These are phyloP conservation scores for Cydia strobilella DNA, from an alignment of 1,140 invertebrate genomes.

Conservation along the genomic window DNA sequence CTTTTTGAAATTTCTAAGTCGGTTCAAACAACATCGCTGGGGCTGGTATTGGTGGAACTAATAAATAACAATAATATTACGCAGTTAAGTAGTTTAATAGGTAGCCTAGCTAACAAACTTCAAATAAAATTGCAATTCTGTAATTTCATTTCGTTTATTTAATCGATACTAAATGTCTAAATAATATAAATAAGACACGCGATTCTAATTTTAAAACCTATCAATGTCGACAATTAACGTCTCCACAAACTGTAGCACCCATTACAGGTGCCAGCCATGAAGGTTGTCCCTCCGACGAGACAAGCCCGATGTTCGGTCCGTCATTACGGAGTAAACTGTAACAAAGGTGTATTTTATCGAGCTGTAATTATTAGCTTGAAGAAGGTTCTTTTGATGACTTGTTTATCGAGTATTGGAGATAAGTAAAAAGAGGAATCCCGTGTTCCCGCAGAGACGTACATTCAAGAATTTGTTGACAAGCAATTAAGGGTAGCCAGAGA, in stretches of 20 bases:
- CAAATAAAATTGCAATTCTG: neutral
- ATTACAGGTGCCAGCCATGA: slow-evolving; percentile 7
- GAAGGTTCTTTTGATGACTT: slow-evolving; percentile 57
- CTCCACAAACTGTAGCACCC: neutral
- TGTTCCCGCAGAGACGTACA: slow-evolving; percentile 54
- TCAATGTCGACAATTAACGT: slow-evolving; percentile 12
- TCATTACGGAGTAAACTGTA: slow-evolving; percentile 40
- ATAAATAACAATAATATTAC: too few relatives aligned
- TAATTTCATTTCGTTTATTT: neutral
- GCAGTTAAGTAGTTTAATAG: too few relatives aligned
- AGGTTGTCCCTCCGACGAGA: neutral
- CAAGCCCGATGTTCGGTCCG: slow-evolving; percentile 13
- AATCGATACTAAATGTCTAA: neutral
- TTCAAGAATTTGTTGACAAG: slow-evolving; percentile 74
- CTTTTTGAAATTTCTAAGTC: too few relatives aligned
- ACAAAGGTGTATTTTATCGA: slow-evolving; percentile 42
- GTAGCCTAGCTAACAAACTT: too few relatives aligned
- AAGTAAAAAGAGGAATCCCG: slow-evolving; percentile 63
- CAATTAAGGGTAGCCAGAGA: slow-evolving; percentile 61
- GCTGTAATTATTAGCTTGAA: slow-evolving; percentile 40
- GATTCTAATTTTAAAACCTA: slow-evolving; percentile 1
- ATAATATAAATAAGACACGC: neutral
- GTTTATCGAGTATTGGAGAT: slow-evolving; percentile 61
- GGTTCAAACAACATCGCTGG: too few relatives aligned
- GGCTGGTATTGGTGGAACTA: too few relatives aligned